These are phyloP conservation scores for Lottia scabra DNA, from an alignment of 2,888 invertebrate genomes.

Conservation along the genomic window DNA sequence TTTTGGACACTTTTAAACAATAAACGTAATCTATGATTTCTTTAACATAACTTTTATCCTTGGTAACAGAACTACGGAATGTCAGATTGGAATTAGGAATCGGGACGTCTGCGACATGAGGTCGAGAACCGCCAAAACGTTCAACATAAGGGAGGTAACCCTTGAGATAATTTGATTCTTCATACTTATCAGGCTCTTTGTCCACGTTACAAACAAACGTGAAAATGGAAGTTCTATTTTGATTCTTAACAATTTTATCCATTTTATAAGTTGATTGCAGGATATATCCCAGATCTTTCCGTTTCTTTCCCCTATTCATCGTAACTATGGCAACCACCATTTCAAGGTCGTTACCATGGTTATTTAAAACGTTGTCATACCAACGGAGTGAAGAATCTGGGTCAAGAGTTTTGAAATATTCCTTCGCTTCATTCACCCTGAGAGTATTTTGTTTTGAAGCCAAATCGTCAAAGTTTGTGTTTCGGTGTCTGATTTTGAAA, in stretches of 20 bases:
- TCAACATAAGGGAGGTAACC: constrained; percentile 40
- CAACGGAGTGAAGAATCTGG: constrained; percentile 1
- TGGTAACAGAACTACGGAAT: neutral
- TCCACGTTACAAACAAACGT: constrained; percentile 64
- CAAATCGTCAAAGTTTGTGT: constrained; percentile 16
- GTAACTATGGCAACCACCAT: constrained; percentile 52
- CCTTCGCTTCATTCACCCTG: constrained; percentile 26
- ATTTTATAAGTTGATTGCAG: constrained; percentile 45
- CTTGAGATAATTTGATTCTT: constrained; percentile 43
- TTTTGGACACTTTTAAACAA: constrained; percentile 54
- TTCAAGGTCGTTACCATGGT: constrained; percentile 13
- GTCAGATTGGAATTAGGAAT: neutral
- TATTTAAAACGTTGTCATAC: constrained; percentile 10
- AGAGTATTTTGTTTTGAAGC: constrained; percentile 26
- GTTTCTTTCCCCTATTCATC: constrained; percentile 37
- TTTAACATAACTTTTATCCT: constrained; percentile 40
- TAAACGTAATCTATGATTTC: constrained; percentile 64
- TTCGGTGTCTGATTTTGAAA: constrained; percentile 21
- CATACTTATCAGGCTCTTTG: constrained; percentile 38
- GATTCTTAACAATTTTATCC: constrained; percentile 31
- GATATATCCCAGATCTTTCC: constrained; percentile 46
- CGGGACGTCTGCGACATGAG: constrained; percentile 15
- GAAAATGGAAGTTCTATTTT: constrained; percentile 31
- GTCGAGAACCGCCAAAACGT: constrained; percentile 35
- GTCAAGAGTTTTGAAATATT: constrained; percentile 28